Base-by-base conservation (phyloP, 2,888 invertebrate species). In the Flexamia atlantica region DNA sequence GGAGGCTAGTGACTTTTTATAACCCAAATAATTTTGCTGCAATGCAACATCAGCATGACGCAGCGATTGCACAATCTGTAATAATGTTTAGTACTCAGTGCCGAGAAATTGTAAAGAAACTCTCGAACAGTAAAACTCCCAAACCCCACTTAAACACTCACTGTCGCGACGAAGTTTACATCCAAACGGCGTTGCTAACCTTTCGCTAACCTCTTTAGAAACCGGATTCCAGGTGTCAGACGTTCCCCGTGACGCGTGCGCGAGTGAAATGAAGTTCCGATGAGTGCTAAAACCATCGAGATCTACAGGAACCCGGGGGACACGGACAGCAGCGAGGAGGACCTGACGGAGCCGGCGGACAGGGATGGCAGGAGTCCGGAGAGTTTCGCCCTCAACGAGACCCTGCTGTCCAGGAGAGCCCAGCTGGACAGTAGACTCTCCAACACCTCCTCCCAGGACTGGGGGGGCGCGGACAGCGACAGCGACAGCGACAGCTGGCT, bases 401-500 rank as follows among this genome's bases (percentile, higher is more conserved):
- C 72, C 4, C 40, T 72, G 23, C 23, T 72, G 40, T 9, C 32
- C 9, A 2, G 40, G 28, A 46, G 46, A 17, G 12, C 50, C 2
- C 23, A 1, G 9, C 68, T 30, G 30, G 23, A 68, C 9, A 14
- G 12, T 2, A 10, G 23, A 20, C 36, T 72, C 4, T 36, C 36
- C 40, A 23, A 72, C 40, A 7, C 40, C 3, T 20, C 57, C 9
- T 53, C 79, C n/a, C 79, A 30, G 5, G 53, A 30, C 0, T 76
- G 76, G 76, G 23, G 40, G 4, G 74, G 40, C 2, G 30, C 2
- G 17, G 79, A 79, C 10, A 57, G 79, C n/a, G 79, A 79, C 57
- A 79, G 79, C 25, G 79, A 36, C 20, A 79, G 79, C 20, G 79
- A 79, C 79, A 32, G 57, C 28, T 79, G 79, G 79, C n/a, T 32